phyloP scores from a whole-genome alignment of 64 coral and sea anemone species.

The Platygyra sinensis region DNA sequence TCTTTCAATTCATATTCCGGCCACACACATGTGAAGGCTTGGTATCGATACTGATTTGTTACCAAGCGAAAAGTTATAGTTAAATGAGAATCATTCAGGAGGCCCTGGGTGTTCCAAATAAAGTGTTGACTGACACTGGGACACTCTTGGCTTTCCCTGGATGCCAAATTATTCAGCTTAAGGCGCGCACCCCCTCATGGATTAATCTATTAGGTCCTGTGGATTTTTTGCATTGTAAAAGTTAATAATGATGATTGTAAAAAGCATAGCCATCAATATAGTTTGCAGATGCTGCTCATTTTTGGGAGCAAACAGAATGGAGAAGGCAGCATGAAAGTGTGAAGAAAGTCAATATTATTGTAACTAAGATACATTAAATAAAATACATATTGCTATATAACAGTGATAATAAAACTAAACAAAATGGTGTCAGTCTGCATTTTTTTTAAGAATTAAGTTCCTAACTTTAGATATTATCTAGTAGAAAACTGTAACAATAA shows the following conservation, averaged over 20 bases:
- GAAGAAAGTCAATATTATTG: background rate
- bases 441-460: background rate
- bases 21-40: background rate
- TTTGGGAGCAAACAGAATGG: background rate
- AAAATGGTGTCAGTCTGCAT: background rate
- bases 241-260: background rate
- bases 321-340: background rate
- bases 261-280: background rate
- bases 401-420: background rate
- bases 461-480: too few relatives aligned
- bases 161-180: too few relatives aligned
- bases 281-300: background rate
- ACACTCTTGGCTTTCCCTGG: too few relatives aligned
- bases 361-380: background rate
- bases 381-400: background rate
- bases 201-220: constrained; percentile 6
- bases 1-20: too few relatives aligned
- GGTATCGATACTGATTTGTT: background rate
- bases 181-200: background rate
- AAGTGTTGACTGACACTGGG: too few relatives aligned
- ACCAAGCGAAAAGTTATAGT: background rate
- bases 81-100: background rate
- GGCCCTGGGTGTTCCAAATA: background rate
- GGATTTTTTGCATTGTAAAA: background rate
- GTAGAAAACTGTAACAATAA: too few relatives aligned